A percentile compares a stretch with the other conserved stretches of the same genome.
These are phyloP conservation scores for Vanessa tameamea DNA, from an alignment of 1,140 invertebrate species.

Conservation along the genomic window DNA sequence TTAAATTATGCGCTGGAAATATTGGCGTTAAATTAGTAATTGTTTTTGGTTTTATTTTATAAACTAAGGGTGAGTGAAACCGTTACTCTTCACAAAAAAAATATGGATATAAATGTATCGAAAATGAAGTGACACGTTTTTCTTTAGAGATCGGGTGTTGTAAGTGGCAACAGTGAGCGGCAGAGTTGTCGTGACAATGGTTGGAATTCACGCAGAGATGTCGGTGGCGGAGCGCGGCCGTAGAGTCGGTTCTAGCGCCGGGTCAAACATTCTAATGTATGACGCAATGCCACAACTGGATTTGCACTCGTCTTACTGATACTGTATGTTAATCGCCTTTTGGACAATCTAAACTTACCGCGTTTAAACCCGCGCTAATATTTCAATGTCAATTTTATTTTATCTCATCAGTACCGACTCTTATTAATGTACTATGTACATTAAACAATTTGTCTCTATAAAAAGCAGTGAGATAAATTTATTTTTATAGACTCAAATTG, in stretches of 20 bases:
- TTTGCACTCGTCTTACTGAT: slow-evolving; percentile 73
- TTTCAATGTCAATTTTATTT: slow-evolving; percentile 1
- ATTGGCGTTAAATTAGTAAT: too few relatives aligned
- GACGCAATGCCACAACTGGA: slow-evolving; percentile 73
- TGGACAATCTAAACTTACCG: slow-evolving; percentile 36
- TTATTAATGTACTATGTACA: not conserved
- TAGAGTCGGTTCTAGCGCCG: slow-evolving; percentile 41
- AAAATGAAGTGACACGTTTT: not conserved
- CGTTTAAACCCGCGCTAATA: slow-evolving; percentile 7
- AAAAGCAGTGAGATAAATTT: not conserved
- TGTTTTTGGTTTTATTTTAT: too few relatives aligned
- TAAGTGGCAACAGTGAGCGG: slow-evolving; percentile 28
- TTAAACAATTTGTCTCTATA: not conserved
- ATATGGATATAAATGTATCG: not conserved
- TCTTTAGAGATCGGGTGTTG: slow-evolving; percentile 18
- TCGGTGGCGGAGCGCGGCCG: slow-evolving; percentile 49
- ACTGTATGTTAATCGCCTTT: slow-evolving; percentile 51
- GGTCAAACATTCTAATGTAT: slow-evolving; percentile 78
- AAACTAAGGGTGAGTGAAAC: not conserved
- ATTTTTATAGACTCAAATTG: not conserved
- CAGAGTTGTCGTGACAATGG: slow-evolving; percentile 68
- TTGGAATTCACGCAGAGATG: slow-evolving; percentile 69
- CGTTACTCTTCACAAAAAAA: not conserved
- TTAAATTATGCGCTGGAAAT: too few relatives aligned
- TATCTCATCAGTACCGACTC: not conserved